Base-by-base conservation (phyloP, 2,113 vertebrate genomes). In the Erythrolamprus reginae region DNA sequence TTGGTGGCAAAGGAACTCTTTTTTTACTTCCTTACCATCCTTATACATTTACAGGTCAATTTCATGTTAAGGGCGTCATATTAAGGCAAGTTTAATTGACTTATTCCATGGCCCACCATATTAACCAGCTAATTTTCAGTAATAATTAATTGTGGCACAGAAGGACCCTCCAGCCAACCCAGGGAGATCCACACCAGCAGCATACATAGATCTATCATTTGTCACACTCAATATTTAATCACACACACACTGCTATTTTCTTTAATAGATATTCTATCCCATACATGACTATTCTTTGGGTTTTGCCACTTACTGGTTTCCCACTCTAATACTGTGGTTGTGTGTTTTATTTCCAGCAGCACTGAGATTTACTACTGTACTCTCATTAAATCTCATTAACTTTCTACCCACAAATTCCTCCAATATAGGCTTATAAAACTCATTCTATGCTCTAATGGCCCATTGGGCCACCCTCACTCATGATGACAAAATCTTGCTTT, bases 181-280 rank as follows among this genome's bases (percentile, higher is more conserved):
- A n/a, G 12, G 12, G 28, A 5, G 12, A 65, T 2, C 61, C 61
- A 1, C 4, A 84, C 15, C 42, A 84, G 45, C 45, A 47, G 48
- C 10, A 33, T 33, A 9, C 28, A 61, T 13, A 61, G 26, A 10
- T 28, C 26, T 65, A n/a, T 65, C 26, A n/a, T 88, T 88, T 88
- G 92, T 65, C 83, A 90, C 94, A 92, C 86, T 3, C 91, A 90
- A 93, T 86, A 89, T 89, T 92, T 88, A 21, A 92, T n/a, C n/a
- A n/a, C n/a, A n/a, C n/a, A n/a, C n/a, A n/a, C n/a, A n/a, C n/a
- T n/a, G 85, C 70, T 26, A 19, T 28, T 12, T 53, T 89, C 61
- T 92, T 83, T 85, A 87, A 28, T 48, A 33, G 1, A 4, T 0
- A 0, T 56, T 52, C 23, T 42, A 38, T 24, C 90, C 84, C 26